phyloP scores from a whole-genome alignment of 2,113 vertebrate species.

The Zosterops japonicus region DNA sequence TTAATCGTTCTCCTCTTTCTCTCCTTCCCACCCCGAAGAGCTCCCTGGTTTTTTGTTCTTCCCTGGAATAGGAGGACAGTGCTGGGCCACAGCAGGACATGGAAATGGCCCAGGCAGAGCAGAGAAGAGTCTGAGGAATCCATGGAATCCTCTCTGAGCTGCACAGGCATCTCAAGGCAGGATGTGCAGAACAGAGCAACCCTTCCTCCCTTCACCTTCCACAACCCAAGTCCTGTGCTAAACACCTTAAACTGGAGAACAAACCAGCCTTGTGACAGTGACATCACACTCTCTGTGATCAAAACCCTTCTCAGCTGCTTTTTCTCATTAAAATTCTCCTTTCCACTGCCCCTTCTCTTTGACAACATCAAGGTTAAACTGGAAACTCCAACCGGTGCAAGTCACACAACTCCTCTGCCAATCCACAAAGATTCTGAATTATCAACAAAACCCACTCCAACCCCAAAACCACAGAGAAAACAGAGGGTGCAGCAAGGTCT shows the following conservation, averaged over 20 bases:
- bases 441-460: neutral
- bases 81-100: neutral
- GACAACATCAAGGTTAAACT: too few species aligned
- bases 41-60: neutral
- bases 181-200: neutral
- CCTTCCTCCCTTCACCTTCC: neutral
- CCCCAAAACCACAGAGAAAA: neutral
- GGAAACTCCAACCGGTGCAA: neutral
- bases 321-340: neutral
- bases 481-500: neutral
- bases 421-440: neutral
- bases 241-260: neutral
- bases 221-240: neutral
- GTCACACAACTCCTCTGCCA: neutral
- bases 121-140: neutral
- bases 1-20: fast-evolving
- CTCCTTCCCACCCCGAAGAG: neutral
- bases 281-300: neutral
- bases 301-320: neutral
- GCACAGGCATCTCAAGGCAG: neutral
- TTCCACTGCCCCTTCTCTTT: neutral
- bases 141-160: neutral
- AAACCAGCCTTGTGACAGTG: neutral
- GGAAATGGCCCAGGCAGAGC: neutral
- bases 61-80: neutral